These are phyloP conservation scores for Aegithalos caudatus DNA, from an alignment of 2,113 vertebrate species.

Conservation along the genomic window DNA sequence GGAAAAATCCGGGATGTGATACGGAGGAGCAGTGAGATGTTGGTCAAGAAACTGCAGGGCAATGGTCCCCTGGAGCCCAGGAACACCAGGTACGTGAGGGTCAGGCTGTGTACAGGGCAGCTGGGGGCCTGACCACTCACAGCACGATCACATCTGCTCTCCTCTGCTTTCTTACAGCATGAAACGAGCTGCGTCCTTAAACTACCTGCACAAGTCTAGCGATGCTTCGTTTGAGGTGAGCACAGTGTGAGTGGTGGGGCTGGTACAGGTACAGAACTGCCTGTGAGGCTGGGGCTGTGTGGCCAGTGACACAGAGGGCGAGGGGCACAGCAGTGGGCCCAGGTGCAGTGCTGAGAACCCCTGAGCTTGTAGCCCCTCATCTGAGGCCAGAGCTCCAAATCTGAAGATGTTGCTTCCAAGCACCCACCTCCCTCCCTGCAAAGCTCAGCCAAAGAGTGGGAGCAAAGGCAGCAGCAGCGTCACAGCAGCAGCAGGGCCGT, in stretches of 20 bases:
- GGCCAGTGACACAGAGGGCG: rapidly evolving
- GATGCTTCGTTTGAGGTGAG: constrained; percentile 88
- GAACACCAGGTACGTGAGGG: constrained; percentile 71
- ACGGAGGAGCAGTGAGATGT: constrained; percentile 91
- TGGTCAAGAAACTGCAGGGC: constrained; percentile 95
- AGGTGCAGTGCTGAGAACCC: rapidly evolving
- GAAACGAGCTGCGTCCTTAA: constrained; percentile 93
- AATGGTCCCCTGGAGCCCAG: constrained; percentile 83
- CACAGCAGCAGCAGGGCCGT: rapidly evolving
- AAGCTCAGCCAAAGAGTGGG: not conserved
- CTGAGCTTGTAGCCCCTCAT: not conserved
- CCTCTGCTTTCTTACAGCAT: constrained; percentile 76
- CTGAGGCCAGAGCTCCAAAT: not conserved
- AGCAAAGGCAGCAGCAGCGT: not conserved
- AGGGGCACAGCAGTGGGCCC: rapidly evolving
- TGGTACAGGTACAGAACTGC: not conserved
- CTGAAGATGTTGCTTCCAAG: not conserved
- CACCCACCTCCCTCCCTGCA: rapidly evolving
- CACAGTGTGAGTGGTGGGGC: rapidly evolving
- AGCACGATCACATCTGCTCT: not conserved
- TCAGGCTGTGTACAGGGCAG: rapidly evolving
- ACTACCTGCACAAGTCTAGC: constrained; percentile 86
- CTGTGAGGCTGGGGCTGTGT: rapidly evolving
- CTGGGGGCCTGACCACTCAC: not conserved
- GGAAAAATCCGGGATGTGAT: constrained; percentile 91